Evolutionary conservation across 2,888 invertebrate genomes (phyloP).

Genomic region (Epinotia brunnichana): DNA sequence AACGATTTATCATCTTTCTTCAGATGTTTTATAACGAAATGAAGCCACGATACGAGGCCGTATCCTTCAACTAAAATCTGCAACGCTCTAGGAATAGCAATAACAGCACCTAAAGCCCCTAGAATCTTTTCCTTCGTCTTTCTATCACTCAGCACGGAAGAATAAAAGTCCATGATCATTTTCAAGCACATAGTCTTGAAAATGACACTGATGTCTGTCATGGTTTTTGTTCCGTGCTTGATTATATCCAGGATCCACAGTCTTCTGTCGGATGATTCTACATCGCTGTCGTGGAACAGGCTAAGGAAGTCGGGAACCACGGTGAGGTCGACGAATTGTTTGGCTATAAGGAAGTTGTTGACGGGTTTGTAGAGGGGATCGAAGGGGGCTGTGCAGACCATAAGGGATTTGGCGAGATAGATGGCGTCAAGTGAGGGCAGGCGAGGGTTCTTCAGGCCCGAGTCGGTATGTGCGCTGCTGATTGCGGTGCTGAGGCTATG

Average conservation of each 20-base stretch:
- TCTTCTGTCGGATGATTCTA: conserved; percentile 87
- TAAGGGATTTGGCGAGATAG: conserved; percentile 88
- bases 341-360: conserved; percentile 90
- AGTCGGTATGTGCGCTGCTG: conserved; percentile 49
- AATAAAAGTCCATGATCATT: conserved; percentile 88
- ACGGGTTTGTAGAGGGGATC: conserved; percentile 90
- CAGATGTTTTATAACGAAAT: conserved; percentile 62
- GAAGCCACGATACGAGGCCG: conserved; percentile 89
- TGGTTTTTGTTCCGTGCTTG: conserved; percentile 89
- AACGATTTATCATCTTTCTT: conserved; percentile 60
- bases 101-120: conserved; percentile 85
- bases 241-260: conserved; percentile 91
- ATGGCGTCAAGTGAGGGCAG: conserved; percentile 85
- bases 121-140: conserved; percentile 87
- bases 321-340: conserved; percentile 89
- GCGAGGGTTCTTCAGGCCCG: conserved; percentile 68
- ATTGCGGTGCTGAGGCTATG: conserved; percentile 82
- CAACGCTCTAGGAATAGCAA: conserved; percentile 86
- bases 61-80: conserved; percentile 87
- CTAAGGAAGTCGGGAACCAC: conserved; percentile 95
- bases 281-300: conserved; percentile 91
- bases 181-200: conserved; percentile 90
- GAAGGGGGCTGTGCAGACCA: conserved; percentile 89
- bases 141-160: conserved; percentile 85
- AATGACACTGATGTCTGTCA: conserved; percentile 88